Evolutionary conservation across 2,888 invertebrate genomes (phyloP), one percentile per base, ranked within the genome.

Genomic region (Bellardia bayeri): DNA sequence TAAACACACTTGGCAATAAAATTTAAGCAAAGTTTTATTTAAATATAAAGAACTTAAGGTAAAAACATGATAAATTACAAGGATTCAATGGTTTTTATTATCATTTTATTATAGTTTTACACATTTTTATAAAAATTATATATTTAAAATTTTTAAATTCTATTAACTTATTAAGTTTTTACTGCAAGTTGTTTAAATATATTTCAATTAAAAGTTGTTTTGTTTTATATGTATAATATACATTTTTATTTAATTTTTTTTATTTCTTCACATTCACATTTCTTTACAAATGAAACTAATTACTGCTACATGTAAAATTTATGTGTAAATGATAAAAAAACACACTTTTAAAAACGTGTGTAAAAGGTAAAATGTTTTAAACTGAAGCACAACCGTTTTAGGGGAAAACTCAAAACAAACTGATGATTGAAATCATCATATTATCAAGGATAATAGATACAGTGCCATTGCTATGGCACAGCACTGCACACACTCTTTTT

Each of bases 371-470:
- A 49, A 37, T 16, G 14, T 16, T 51, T 68, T 30, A 78, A 82
- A 58, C 49, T 49, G 33, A 51, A 76, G 81, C 81, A 84, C 87
- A 87, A 84, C 87, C 87, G 85, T 72, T 80, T 75, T 56, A 71
- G 69, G 37, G 49, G 40, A 7, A 82, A 87, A 85, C 82, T 82
- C 75, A 85, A 79, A 82, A 78, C 63, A 79, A 82, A 87, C 87
- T 87, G 85, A 85, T 82, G n/a, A 42, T 63, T 80, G 64, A 69
- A 64, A 68, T 68, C 49, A n/a, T 64, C 68, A 13, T 40, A 68
- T 66, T 37, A 72, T 69, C 75, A 75, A 69, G 78, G 75, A 76
- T 81, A 71, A 56, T 76, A 68, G 40, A 51, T 74, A 74, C 61
- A 76, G 56, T 14, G 9, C 33, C 45, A 54, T 64, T 66, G 40